These are phyloP conservation scores for Notodonta dromedarius DNA, from an alignment of 2,888 invertebrate genomes.

Conservation along the genomic window DNA sequence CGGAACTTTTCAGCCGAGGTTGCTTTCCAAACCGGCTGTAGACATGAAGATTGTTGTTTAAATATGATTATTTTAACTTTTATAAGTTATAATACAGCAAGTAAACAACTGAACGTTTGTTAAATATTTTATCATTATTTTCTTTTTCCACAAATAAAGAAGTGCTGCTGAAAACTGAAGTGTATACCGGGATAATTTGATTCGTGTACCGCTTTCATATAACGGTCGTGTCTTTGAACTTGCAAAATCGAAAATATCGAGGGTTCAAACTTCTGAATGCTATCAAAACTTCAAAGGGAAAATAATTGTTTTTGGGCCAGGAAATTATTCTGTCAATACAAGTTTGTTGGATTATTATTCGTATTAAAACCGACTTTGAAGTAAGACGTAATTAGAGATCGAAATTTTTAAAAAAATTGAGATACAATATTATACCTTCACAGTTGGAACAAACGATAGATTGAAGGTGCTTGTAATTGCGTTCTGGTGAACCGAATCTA, in stretches of 20 bases:
- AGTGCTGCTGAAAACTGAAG: conserved; percentile 5
- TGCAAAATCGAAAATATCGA: conserved; percentile 12
- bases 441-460: too few relatives aligned
- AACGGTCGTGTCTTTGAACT: conserved; percentile 14
- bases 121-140: background rate
- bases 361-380: background rate
- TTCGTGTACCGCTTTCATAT: conserved; percentile 8
- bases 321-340: conserved; percentile 7
- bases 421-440: too few relatives aligned
- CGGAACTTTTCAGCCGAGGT: too few relatives aligned
- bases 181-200: conserved; percentile 12
- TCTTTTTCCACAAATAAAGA: background rate
- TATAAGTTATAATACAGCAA: too few relatives aligned
- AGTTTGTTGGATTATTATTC: background rate
- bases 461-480: too few relatives aligned
- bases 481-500: too few relatives aligned
- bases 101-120: too few relatives aligned
- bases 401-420: too few relatives aligned
- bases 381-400: background rate
- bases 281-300: conserved; percentile 13
- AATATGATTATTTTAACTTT: too few relatives aligned
- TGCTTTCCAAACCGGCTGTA: too few relatives aligned
- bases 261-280: conserved; percentile 19
- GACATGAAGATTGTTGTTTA: too few relatives aligned
- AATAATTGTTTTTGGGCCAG: conserved; percentile 13